Base-by-base conservation (phyloP, 30 jellyfish, hydroid and myxozoan genomes). In the Sanderia malayensis region DNA sequence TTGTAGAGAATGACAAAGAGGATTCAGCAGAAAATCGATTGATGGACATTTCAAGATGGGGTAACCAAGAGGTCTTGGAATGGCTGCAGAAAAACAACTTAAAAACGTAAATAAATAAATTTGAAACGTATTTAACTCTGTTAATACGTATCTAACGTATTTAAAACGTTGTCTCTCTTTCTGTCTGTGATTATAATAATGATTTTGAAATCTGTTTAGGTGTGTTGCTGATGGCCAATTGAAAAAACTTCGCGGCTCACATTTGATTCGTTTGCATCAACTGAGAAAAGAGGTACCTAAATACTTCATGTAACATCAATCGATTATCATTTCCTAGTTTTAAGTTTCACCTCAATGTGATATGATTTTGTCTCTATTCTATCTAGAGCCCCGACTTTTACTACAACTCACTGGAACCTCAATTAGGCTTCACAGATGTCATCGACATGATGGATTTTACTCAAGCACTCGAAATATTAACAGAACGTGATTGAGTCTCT, bases 381-480 rank as follows among this genome's bases (percentile, higher is more conserved):
- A 41, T 20, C 17, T 49, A 88, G 97, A 80, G 92, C 30, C 97
- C 97, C 2, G 97, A 88, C 45, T 88, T 80, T 31, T 88, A 88
- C 57, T 88, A 88, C 79, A 71, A 86, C 30, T 84, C 85, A 9
- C 72, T 88, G 66, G 97, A 88, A 37, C 84, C 95, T 0, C 97
- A 82, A 28, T 87, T 88, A 3, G 97, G 97, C 0, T 88, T 88
- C 46, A 80, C 89, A 46, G 95, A 88, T 22, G 93, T 88, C 45
- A 69, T 88, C 34, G 97, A 88, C 74, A 88, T 90, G 80, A 73
- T 88, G 78, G 97, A 88, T 53, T 88, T 88, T 87, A 88, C 97
- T 9, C 85, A 88, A 33, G 97, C 97, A n/a, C 67, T 88, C 28
- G 97, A 88, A 45, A n/a, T 92, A 32, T 37, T 88, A 57, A 84